Evolutionary conservation across 1,140 invertebrate genomes (phyloP).

Genomic region (Phocides pigmalion): DNA sequence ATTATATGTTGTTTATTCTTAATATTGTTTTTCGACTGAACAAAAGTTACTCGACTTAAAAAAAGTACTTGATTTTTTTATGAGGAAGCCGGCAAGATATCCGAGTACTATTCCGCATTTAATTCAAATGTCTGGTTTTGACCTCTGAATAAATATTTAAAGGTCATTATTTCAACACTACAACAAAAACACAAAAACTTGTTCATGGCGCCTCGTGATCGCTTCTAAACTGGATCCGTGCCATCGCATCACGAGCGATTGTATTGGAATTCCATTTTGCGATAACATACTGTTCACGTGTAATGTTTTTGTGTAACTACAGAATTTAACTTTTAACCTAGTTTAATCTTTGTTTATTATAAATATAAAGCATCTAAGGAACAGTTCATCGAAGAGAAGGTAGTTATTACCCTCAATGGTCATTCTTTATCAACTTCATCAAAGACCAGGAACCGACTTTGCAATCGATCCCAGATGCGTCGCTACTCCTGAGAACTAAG

Average conservation of each 20-base stretch:
- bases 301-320: neutral
- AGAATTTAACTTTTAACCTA: neutral
- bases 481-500: too few species aligned
- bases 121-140: conserved; percentile 2
- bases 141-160: conserved; percentile 30
- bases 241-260: conserved; percentile 19
- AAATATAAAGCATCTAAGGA: too few species aligned
- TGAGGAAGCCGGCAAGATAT: conserved; percentile 3
- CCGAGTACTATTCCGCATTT: neutral
- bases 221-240: conserved; percentile 36
- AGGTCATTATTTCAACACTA: conserved; percentile 14
- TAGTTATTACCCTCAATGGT: too few species aligned
- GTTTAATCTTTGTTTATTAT: neutral
- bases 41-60: too few species aligned
- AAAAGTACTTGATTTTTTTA: neutral
- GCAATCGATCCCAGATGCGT: too few species aligned
- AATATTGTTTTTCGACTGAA: too few species aligned
- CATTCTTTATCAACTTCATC: too few species aligned
- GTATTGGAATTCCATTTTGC: conserved; percentile 19
- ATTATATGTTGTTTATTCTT: too few species aligned
- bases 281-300: conserved; percentile 5
- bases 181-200: conserved; percentile 34
- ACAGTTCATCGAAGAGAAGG: too few species aligned
- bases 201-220: conserved; percentile 28
- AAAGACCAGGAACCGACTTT: too few species aligned